A percentile compares a stretch with the other conserved stretches of the same genome.
phyloP scores from a whole-genome alignment of 2,113 vertebrate species.

The Myiagra hebetior region DNA sequence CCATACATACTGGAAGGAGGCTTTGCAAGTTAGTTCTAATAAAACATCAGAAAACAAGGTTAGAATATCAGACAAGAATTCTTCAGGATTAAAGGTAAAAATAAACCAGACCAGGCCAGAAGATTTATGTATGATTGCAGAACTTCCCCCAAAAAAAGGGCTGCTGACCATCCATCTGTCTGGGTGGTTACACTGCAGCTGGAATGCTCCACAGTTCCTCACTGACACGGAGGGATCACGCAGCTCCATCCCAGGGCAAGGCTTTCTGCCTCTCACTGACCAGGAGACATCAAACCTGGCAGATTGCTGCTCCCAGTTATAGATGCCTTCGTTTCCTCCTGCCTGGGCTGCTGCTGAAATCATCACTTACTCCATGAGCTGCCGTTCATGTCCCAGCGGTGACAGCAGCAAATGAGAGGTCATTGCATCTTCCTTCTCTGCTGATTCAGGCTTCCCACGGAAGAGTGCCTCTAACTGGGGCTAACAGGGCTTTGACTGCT shows the following conservation, averaged over 20 bases:
- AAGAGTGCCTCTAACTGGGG: neutral
- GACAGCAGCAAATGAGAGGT: neutral
- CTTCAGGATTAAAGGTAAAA: slow-evolving; percentile 55
- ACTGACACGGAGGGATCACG: neutral
- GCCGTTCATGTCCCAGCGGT: neutral
- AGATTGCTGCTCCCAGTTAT: neutral
- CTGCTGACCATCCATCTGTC: neutral
- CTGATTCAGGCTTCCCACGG: neutral
- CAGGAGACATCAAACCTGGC: neutral
- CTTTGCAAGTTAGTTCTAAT: slow-evolving; percentile 17
- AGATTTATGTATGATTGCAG: neutral
- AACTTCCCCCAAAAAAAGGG: neutral
- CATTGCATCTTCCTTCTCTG: neutral
- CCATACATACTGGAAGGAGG: neutral
- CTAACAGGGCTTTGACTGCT: neutral
- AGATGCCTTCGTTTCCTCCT: neutral
- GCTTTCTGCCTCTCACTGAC: neutral
- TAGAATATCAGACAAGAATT: slow-evolving; percentile 29
- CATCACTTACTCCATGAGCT: neutral
- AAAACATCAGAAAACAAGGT: slow-evolving; percentile 21
- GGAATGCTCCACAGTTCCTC: neutral
- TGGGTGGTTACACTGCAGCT: neutral
- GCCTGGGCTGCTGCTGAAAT: neutral
- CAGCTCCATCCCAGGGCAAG: neutral
- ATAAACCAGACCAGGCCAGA: neutral